Base-by-base conservation (phyloP, 2,888 invertebrate species). In the Pachymerium ferrugineum region DNA sequence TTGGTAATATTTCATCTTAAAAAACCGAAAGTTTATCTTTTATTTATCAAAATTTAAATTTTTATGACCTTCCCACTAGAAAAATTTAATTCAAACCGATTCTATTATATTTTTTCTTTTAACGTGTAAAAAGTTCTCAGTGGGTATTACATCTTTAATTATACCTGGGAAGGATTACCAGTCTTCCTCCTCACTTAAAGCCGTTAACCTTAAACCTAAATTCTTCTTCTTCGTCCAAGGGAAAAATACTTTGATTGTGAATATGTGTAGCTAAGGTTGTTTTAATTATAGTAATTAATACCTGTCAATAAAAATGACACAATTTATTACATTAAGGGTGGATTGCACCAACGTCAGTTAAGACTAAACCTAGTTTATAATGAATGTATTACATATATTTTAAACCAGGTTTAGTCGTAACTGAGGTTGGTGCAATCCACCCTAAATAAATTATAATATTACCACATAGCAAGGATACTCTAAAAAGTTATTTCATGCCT, bases 151-250 rank as follows among this genome's bases (percentile, higher is more conserved):
- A 47, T 47, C 47, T 47, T 47, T 47, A 47, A 47, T 47, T 47
- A 47, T 22, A 47, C 16, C 22, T 16, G 22, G 22, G 47, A 47
- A 47, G 47, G 47, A 47, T 47, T 47, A 47, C 47, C 47, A 47
- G 47, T 47, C 47, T 47, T 47, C 47, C 47, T 47, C 47, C 19
- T 47, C 19, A 19, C 6, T 47, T 47, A 47, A 47, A 47, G 47
- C 47, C 47, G 47, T 47, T 47, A 47, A 47, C 47, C 47, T 47
- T 47, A 47, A 47, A 47, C 47, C 47, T 47, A 47, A 47, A 47
- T 47, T 47, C 47, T 22, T 47, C 47, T 47, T 47, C 47, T 47
- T 47, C n/a, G n/a, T n/a, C 47, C 47, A 47, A 47, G 47, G 47
- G 47, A 47, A 47, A 19, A 47, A 47, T 47, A 3, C 4, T 47